Conservation (phyloP, 2,888 invertebrate species). For the Sarcophaga caerulescens region DNA sequence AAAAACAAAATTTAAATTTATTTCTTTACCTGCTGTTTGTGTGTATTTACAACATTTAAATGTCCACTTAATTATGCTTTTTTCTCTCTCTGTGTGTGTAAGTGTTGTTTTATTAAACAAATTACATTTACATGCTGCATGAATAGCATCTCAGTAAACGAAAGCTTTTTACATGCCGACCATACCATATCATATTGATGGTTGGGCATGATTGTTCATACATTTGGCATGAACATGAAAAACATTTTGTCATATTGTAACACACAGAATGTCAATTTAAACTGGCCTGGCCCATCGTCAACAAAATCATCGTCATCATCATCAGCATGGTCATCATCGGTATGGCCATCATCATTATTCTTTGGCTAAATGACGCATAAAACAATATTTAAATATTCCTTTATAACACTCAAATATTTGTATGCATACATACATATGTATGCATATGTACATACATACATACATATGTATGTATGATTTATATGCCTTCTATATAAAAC, state of each 20-base stretch:
- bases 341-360: constrained; percentile 20
- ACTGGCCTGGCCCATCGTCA: constrained; percentile 51
- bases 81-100: constrained; percentile 12
- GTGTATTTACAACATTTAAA: constrained; percentile 57
- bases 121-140: too few relatives aligned
- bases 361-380: constrained; percentile 55
- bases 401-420: not conserved
- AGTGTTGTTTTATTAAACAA: too few relatives aligned
- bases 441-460: not conserved
- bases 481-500: not conserved
- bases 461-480: not conserved
- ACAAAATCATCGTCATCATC: not conserved
- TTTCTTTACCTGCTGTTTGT: constrained; percentile 44
- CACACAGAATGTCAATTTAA: constrained; percentile 58
- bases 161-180: constrained; percentile 8
- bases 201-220: not conserved
- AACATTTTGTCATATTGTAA: constrained; percentile 16
- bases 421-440: not conserved
- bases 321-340: not conserved
- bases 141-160: not conserved
- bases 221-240: not conserved
- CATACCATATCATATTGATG: not conserved
- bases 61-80: constrained; percentile 62
- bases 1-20: constrained; percentile 20
- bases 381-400: constrained; percentile 51